These are phyloP conservation scores for Anoplius nigerrimus DNA, from an alignment of 2,888 invertebrate species.

Conservation along the genomic window DNA sequence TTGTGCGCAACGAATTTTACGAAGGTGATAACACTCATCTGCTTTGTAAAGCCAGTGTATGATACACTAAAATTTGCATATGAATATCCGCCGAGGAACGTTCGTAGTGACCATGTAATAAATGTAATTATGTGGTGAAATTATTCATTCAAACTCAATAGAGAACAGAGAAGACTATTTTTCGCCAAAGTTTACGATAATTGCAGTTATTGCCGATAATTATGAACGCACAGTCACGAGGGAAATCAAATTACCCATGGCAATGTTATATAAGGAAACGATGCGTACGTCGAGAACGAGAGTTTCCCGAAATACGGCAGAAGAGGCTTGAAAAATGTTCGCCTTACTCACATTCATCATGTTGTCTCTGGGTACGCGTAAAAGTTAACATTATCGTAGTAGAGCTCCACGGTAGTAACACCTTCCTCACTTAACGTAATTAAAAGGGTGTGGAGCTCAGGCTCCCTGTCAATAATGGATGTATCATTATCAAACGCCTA, in stretches of 20 bases:
- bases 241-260: neutral
- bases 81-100: too few relatives aligned
- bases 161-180: too few relatives aligned
- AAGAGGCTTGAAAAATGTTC: constrained; percentile 10
- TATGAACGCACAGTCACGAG: too few relatives aligned
- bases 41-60: too few relatives aligned
- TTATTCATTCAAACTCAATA: neutral
- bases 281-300: neutral
- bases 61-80: too few relatives aligned
- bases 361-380: constrained; percentile 15
- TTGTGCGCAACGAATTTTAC: too few relatives aligned
- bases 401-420: neutral
- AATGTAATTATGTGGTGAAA: neutral
- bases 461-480: neutral
- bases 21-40: too few relatives aligned
- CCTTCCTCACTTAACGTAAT: neutral
- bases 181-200: too few relatives aligned
- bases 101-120: too few relatives aligned
- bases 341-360: neutral
- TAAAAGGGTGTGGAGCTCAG: too few relatives aligned
- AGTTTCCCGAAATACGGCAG: neutral
- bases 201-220: too few relatives aligned
- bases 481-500: neutral
- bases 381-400: neutral
- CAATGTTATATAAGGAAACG: neutral